Evolutionary conservation across 2,797 vertebrate genomes (phyloP), one percentile per base, ranked within the genome.

Genomic region (Premnoplex brunnescens): DNA sequence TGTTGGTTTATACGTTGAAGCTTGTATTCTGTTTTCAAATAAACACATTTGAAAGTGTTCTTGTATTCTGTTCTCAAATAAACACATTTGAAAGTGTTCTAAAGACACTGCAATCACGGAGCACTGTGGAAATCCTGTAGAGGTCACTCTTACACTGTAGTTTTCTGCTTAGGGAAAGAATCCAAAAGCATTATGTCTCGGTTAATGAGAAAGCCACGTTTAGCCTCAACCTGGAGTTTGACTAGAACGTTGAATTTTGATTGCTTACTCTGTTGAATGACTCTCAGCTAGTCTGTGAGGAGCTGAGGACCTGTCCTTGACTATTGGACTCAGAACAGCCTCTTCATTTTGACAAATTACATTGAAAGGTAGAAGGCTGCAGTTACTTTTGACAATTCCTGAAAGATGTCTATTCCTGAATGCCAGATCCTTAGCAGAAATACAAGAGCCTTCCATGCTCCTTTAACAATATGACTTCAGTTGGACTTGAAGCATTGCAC

Each of bases 71-170:
- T 48, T 23, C 23, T 36, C 19, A 46, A 82, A 79, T 34, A 85
- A 36, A 58, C n/a, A 1, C 1, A 5, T 55, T 60, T 26, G 34
- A 20, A 37, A 63, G 41, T 14, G 8, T 62, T 83, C 32, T 46
- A n/a, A 37, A 23, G 15, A 10, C 18, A 11, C 22, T 39, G 46
- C 18, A 30, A 19, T 43, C 23, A 3, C 0, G 0, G 27, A 75
- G 30, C 24, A 4, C 69, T 55, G 12, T 11, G 14, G 22, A 62
- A 59, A 76, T 88, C 95, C 97, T 93, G 82, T 20, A 96, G 97
- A 91, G 94, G 96, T 81, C 97, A 84, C 86, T 91, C 41, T 60
- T 60, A 30, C 3, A 10, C 82, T 39, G 2, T 10, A 13, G 36
- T 81, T 96, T 43, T 41, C 17, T 37, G 27, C 9, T 2, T 1